phyloP scores from a whole-genome alignment of 1,140 invertebrate species.

The Pseudomyrmex concolor region DNA sequence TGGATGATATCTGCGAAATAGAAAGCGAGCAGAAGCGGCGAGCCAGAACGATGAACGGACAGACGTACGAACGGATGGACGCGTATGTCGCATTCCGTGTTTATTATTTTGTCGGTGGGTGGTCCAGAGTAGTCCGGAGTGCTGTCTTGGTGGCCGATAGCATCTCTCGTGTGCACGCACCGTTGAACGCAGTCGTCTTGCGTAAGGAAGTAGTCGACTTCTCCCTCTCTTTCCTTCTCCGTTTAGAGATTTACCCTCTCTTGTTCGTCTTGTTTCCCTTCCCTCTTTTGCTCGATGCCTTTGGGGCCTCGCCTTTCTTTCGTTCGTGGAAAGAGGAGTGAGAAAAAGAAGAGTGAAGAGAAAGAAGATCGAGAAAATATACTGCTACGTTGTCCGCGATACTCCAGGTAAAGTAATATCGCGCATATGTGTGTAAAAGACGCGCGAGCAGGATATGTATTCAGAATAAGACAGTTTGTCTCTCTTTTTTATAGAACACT shows the following conservation, averaged over 20 bases:
- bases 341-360: constrained; percentile 33
- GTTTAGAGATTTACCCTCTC: not conserved
- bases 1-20: constrained; percentile 75
- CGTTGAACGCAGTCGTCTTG: constrained; percentile 78
- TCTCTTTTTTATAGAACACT: not conserved
- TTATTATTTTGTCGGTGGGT: constrained; percentile 83
- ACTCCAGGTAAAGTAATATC: not conserved
- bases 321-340: constrained; percentile 47
- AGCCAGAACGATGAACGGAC: constrained; percentile 51
- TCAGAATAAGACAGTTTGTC: not conserved
- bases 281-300: not conserved
- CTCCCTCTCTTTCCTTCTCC: not conserved
- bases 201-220: constrained; percentile 76
- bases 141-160: constrained; percentile 81
- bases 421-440: not conserved
- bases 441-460: constrained; percentile 23
- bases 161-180: constrained; percentile 81
- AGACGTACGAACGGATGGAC: constrained; percentile 62
- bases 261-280: not conserved
- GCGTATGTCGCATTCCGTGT: constrained; percentile 80
- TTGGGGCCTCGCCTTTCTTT: constrained; percentile 44
- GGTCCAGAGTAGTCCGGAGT: constrained; percentile 80
- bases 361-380: constrained; percentile 39
- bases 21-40: constrained; percentile 59
- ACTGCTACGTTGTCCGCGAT: constrained; percentile 37